A percentile compares a stretch with the other conserved stretches of the same genome.
Evolutionary conservation across 2,797 vertebrate species (phyloP).

Genomic region (Enoplosus armatus): DNA sequence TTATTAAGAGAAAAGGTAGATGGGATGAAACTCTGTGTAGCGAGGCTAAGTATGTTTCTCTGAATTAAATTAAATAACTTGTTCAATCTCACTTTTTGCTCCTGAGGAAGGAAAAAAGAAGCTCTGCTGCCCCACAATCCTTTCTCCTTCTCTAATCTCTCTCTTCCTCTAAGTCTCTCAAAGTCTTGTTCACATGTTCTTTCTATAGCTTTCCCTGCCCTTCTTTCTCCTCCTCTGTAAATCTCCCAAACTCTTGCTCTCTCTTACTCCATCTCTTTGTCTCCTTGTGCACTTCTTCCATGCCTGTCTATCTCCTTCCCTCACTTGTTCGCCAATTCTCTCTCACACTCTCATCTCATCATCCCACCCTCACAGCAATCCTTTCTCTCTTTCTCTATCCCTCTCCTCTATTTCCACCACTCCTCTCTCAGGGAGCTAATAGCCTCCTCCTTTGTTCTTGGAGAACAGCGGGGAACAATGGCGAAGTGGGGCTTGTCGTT

Average conservation of each 20-base stretch:
- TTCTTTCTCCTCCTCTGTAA: conserved; percentile 43
- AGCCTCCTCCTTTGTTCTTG: conserved; percentile 87
- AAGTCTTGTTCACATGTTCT: conserved; percentile 51
- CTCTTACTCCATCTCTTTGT: conserved; percentile 55
- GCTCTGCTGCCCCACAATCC: conserved; percentile 43
- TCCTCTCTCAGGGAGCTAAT: conserved; percentile 82
- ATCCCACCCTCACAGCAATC: conserved; percentile 74
- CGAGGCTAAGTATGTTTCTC: conserved; percentile 53
- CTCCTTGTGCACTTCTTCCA: conserved; percentile 43
- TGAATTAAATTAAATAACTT: conserved; percentile 69
- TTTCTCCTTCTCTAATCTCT: conserved; percentile 55
- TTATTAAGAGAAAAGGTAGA: conserved; percentile 53
- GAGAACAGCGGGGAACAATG: conserved; percentile 85
- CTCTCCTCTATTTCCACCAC: conserved; percentile 78
- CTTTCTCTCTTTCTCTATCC: conserved; percentile 67
- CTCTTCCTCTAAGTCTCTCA: conserved; percentile 58
- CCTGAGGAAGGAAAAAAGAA: conserved; percentile 27
- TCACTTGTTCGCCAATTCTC: conserved; percentile 60
- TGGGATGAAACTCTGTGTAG: conserved; percentile 51
- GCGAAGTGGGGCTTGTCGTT: conserved; percentile 81
- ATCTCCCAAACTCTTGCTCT: conserved; percentile 51
- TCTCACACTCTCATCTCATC: conserved; percentile 68
- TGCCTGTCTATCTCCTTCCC: conserved; percentile 45
- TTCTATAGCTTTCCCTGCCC: conserved; percentile 37
- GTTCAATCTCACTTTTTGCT: conserved; percentile 51